Percentiles rank a stretch among this genome's conserved stretches.
Evolutionary conservation across 1,140 invertebrate genomes (phyloP).

Genomic region (Drosophila willistoni): DNA sequence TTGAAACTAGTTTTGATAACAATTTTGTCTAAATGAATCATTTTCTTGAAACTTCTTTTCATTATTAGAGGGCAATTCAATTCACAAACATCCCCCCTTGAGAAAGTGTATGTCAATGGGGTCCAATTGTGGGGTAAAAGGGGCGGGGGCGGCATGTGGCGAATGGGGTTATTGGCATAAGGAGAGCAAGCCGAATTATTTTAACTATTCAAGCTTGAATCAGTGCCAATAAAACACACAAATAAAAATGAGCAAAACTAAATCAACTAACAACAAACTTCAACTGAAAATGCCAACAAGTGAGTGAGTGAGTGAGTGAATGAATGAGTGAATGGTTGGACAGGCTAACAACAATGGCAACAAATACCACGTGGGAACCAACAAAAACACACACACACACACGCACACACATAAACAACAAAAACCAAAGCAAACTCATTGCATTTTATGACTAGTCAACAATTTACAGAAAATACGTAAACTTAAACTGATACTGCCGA

Average conservation of each 20-base stretch:
- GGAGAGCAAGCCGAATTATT: conserved; percentile 32
- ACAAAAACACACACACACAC: conserved; percentile 20
- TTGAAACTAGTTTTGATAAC: neutral
- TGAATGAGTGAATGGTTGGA: conserved; percentile 36
- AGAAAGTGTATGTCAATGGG: neutral
- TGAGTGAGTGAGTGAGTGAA: conserved; percentile 24
- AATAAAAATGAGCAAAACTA: conserved; percentile 8
- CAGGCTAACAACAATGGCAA: conserved; percentile 22
- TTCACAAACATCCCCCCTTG: neutral
- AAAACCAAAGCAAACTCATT: conserved; percentile 29
- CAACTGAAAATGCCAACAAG: conserved; percentile 53
- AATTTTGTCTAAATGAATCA: neutral
- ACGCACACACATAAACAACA: conserved; percentile 25
- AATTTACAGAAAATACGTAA: conserved; percentile 42
- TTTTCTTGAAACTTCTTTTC: neutral
- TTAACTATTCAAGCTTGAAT: conserved; percentile 47
- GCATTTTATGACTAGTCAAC: conserved; percentile 58
- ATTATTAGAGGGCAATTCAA: too few species aligned
- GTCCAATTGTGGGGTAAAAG: neutral
- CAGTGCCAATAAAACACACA: conserved; percentile 32
- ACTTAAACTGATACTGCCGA: neutral
- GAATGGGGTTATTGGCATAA: neutral
- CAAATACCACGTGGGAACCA: conserved; percentile 64
- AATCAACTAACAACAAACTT: conserved; percentile 16
- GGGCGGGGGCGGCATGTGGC: neutral